Evolutionary conservation across 2,113 vertebrate genomes (phyloP), one percentile per base, ranked within the genome.

Genomic region (Carassius carassius): DNA sequence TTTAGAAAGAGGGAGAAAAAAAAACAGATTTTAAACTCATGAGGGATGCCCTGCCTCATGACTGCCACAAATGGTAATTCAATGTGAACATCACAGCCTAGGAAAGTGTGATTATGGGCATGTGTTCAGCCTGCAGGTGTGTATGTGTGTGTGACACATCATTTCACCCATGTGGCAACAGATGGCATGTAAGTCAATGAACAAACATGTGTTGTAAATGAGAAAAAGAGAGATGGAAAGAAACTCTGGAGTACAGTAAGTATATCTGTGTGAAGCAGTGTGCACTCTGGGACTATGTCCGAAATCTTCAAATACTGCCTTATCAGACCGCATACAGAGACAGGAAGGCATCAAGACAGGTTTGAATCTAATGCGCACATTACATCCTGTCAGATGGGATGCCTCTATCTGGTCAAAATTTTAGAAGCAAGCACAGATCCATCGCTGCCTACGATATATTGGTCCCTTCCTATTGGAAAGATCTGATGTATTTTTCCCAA

Each of bases 31-130:
- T 51, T 51, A 41, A 35, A 54, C 75, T 73, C 81, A 69, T 8
- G 49, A 72, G 54, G 23, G 85, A 81, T 35, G 44, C 69, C 23
- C 72, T 78, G n/a, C 35, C 65, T 54, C 7, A 17, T 16, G 72
- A 84, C 37, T 86, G 84, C 41, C 78, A 72, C 29, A 73, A 86
- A 85, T 54, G 47, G 25, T 88, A 85, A 88, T 83, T 65, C 78
- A 81, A 58, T 51, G 35, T 78, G 81, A 88, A 79, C 56, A 82
- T 79, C 86, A 85, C 56, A 85, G 79, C 13, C 25, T 49, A 47
- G 67, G 78, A 89, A 79, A 85, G 73, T 77, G 62, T 51, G 41
- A 84, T 79, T 49, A n/a, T 41, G 49, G 29, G 72, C 10, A 35
- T 85, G 78, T 58, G 51, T 74, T 85, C 47, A 14, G 44, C 76